Base-by-base conservation (phyloP, 2,797 vertebrate genomes). In the Megaceryle alcyon region DNA sequence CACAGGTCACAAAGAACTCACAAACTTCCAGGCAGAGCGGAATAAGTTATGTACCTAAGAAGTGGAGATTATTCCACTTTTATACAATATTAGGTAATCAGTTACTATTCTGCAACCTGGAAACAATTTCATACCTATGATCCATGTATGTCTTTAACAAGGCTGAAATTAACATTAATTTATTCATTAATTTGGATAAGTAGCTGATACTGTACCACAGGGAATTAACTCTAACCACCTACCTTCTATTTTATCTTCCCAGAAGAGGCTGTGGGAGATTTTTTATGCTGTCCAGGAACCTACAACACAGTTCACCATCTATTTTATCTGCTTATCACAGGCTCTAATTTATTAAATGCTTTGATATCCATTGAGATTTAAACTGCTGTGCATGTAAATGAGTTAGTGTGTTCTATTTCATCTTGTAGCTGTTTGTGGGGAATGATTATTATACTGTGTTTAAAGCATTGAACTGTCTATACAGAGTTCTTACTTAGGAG, bases 121-220 rank as follows among this genome's bases (percentile, higher is more conserved):
- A 90, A 92, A 71, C 25, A 66, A 41, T 60, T 92, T 93, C 56
- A 29, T 73, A 73, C 72, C 77, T 44, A 76, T 82, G 39, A 84
- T 73, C 35, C 14, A 22, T 59, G 23, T 51, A 57, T 37, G 29
- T 59, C 88, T 91, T 69, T 77, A 85, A 33, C 20, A 68, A 46
- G 23, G 13, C 59, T 81, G 53, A 82, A 79, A 86, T 73, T 25
- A 81, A 12, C 25, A 17, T 75, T 10, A 65, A 78, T 29, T 66
- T 84, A 60, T 79, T 76, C 12, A 70, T 88, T 94, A 53, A 51
- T 81, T 77, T 76, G 31, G 35, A 12, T 86, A 90, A 90, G 56
- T 88, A 86, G 44, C 48, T 81, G 61, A 64, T 85, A 63, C 10
- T 56, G 41, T 69, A n/a, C 66, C 76, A 14, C n/a, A 86, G 46